Evolutionary conservation across 2,113 vertebrate species (phyloP), one percentile per base, ranked within the genome.

Genomic region (Pyxicephalus adspersus): DNA sequence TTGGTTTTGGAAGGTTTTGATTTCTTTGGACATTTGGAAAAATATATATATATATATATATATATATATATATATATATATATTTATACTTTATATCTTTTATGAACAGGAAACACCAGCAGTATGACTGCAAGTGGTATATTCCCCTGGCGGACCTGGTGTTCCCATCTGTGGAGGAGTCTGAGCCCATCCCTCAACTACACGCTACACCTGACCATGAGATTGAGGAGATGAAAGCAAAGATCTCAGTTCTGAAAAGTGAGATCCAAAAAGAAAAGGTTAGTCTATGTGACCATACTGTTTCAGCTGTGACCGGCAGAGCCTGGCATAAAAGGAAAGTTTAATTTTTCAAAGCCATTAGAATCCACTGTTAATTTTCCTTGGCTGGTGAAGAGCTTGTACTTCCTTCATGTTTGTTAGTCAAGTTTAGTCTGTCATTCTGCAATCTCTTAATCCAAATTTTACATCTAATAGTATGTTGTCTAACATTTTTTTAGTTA

Each of bases 91-190:
- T 17, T 0, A 19, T 60, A 1, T 29, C 29, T 45, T 60, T 58
- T n/a, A 0, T 34, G 16, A 50, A 58, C 52, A 95, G 92, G 89
- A 98, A 95, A 83, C 94, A 98, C 80, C 98, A 99, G 91, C 98
- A 98, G 76, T 99, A 99, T 0, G 98, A 99, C 89, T 99, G 97
- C 86, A 99, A 99, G 90, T 99, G 98, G 97, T 99, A 99, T 85
- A 94, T 98, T 87, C 97, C 98, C 3, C 90, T 99, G 90, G 97
- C 96, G 0, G 98, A 98, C 88, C 88, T 99, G 81, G 94, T 94
- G 73, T 98, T 98, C 88, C 96, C 96, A 23, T 95, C 96, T 0
- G 91, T 92, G 19, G 98, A 99, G 67, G 97, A 99, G 61, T 94
- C 95, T 0, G 98, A 99, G 84, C 88, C 95, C 72, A 95, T 94